Evolutionary conservation across 2,113 vertebrate species (phyloP), one percentile per base, ranked within the genome.

Genomic region (Lichenostomus cassidix): DNA sequence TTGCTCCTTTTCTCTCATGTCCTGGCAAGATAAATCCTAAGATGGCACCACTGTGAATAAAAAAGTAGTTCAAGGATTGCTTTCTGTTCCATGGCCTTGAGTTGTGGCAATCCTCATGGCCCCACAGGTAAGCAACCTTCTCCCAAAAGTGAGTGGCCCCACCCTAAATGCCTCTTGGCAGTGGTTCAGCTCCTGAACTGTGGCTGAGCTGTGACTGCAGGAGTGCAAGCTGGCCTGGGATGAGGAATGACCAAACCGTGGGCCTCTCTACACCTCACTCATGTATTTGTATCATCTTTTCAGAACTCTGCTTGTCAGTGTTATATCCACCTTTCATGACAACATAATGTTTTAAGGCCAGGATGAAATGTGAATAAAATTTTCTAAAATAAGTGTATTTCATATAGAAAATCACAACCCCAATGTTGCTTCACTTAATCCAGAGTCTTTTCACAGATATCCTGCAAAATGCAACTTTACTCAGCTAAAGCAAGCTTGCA

Each of bases 171-270:
- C 33, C 56, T 59, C 2, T 14, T 53, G 56, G 28, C 52, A n/a
- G 15, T 2, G 7, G 9, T 39, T 37, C 73, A 49, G 37, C 41
- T 77, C 41, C 58, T 39, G 33, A 50, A 46, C 29, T 0, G 0
- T 52, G 14, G 29, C 69, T 58, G 50, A 42, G n/a, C 37, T 69
- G 44, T 39, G 53, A 7, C 39, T 80, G 49, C 6, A 10, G 50
- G 41, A 64, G 27, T 1, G 5, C 15, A 44, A 28, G 16, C 28
- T 70, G 83, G 16, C 23, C 56, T 37, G 20, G 28, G 33, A 28
- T 39, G 33, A 63, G 12, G 2, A 1, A 78, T 59, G 50, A 27
- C 41, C 64, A 86, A 21, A 25, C 31, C 25, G 33, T 10, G 27
- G 52, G 11, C 27, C 29, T 76, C 52, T 91, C 58, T 52, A n/a